phyloP scores from a whole-genome alignment of 2,888 invertebrate genomes.

The Epinotia demarniana region DNA sequence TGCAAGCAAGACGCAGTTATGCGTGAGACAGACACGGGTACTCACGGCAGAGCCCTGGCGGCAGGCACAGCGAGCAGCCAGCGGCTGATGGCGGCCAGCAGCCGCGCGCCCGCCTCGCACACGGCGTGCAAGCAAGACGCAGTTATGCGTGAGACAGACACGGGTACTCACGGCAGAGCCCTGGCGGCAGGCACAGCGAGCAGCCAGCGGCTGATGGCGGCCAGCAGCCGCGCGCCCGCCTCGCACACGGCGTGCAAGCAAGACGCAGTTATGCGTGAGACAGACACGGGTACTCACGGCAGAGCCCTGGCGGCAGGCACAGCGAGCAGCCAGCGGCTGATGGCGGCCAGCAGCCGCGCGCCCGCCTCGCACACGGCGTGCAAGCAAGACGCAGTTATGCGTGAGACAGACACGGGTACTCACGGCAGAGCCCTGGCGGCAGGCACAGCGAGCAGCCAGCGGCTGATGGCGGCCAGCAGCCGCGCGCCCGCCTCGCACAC shows the following conservation, averaged over 20 bases:
- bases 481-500: slow-evolving; percentile 98
- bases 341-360: slow-evolving; percentile 94
- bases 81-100: slow-evolving; percentile 95
- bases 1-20: slow-evolving; percentile 83
- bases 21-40: slow-evolving; percentile 31
- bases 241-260: slow-evolving; percentile 97
- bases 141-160: not conserved
- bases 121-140: slow-evolving; percentile 90
- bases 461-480: slow-evolving; percentile 94
- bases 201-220: slow-evolving; percentile 96
- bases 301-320: slow-evolving; percentile 92
- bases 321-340: slow-evolving; percentile 95
- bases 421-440: slow-evolving; percentile 92
- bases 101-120: slow-evolving; percentile 96
- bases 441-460: slow-evolving; percentile 95
- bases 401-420: slow-evolving; percentile 47
- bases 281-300: slow-evolving; percentile 80
- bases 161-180: slow-evolving; percentile 87
- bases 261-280: no score
- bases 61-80: slow-evolving; percentile 95
- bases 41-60: slow-evolving; percentile 90
- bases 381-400: slow-evolving; percentile 66
- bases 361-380: slow-evolving; percentile 98
- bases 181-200: slow-evolving; percentile 93
- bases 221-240: slow-evolving; percentile 95